Evolutionary conservation across 2,113 vertebrate genomes (phyloP), one percentile per base, ranked within the genome.

Genomic region (Thymallus thymallus): DNA sequence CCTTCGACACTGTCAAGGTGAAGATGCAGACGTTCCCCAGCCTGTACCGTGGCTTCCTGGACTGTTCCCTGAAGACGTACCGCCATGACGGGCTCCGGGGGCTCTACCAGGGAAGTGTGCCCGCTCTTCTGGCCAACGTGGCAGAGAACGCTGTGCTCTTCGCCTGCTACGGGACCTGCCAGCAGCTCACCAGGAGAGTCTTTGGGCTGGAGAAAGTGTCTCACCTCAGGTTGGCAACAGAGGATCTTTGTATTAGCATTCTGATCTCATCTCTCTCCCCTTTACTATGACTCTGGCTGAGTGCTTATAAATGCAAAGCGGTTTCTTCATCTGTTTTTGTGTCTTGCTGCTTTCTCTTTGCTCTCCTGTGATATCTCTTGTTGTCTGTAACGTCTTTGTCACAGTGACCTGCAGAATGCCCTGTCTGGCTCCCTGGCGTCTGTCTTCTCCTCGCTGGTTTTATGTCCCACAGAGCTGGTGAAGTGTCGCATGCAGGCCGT

Each of bases 161-260:
- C 90, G 93, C 95, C 92, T 95, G 93, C 79, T 96, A 96, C 0
- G 94, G 94, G 64, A 94, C 94, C 84, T 96, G 95, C 84, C 95
- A 96, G 69, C 89, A 94, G 72, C 85, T 94, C 26, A 94, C 95
- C n/a, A 89, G 92, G 51, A 91, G 46, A 32, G 74, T 92, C 63
- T 78, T 73, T 55, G 94, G 94, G 55, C 7, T 94, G 80, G 94
- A 95, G 64, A 88, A 67, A 7, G 56, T 9, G 56, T 70, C 90
- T 91, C 81, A 75, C 93, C 13, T 95, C 83, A 95, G 93, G 95
- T 96, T 73, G 90, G 90, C 22, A 60, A 5, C 6, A 22, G 56
- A 22, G n/a, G 56, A 60, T 20, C 6, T 6, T 9, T 23, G 18
- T 23, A n/a, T 23, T 6, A 60, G 1, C 56, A 22, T 10, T 66